A percentile compares a stretch with the other conserved stretches of the same genome.
Conservation (phyloP, 2,113 vertebrate species). For the Apistogramma diplotaenia region DNA sequence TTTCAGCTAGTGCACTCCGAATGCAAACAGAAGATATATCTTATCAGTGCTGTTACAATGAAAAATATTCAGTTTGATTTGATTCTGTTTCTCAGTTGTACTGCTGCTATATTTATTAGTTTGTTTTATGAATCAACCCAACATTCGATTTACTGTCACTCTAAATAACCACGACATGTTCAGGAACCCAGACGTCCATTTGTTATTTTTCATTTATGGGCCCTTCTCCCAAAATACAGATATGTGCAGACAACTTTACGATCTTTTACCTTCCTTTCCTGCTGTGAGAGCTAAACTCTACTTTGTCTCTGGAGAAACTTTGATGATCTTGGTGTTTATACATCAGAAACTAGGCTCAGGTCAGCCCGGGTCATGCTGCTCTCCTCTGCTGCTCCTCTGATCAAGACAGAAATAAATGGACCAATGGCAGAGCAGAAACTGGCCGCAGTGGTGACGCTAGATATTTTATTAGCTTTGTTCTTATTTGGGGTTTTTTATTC, state of each 20-base stretch:
- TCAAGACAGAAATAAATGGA: constrained; percentile 22
- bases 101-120: not conserved
- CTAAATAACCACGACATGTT: not conserved
- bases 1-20: not conserved
- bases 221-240: not conserved
- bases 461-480: constrained; percentile 4
- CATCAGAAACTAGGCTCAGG: constrained; percentile 2
- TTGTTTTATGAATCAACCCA: not conserved
- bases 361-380: not conserved
- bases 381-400: not conserved
- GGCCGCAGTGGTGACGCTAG: not conserved
- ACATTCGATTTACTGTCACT: not conserved
- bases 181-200: not conserved
- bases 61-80: not conserved
- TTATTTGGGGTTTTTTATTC: not conserved
- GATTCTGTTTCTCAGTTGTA: not conserved
- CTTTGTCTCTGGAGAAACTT: constrained; percentile 3
- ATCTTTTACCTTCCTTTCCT: not conserved
- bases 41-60: not conserved
- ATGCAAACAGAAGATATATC: not conserved
- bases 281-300: not conserved
- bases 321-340: not conserved
- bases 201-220: not conserved
- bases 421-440: constrained; percentile 22
- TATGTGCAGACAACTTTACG: not conserved